Evolutionary conservation across 2,113 vertebrate species (phyloP), one percentile per base, ranked within the genome.

Genomic region (Trinectes maculatus): DNA sequence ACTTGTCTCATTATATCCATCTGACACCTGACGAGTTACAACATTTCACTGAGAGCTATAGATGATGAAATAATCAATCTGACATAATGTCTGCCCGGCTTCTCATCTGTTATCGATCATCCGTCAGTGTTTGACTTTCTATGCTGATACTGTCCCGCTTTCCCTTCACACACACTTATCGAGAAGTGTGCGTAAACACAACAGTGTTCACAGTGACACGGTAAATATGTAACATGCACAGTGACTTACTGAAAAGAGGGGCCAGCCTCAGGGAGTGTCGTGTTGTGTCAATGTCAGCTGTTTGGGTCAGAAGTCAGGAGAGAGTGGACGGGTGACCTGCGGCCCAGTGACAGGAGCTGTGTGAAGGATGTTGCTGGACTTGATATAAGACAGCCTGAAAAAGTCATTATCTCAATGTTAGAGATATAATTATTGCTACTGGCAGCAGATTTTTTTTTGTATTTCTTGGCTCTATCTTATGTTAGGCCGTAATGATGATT

Each of bases 241-340:
- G 22, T 26, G 46, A 34, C 70, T 72, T 37, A 85, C 77, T 22
- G 57, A 36, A 37, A n/a, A 11, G 57, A 66, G 37, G 36, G 29
- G 42, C 37, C 18, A 4, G 44, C 47, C 51, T 75, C 47, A 2
- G 44, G 29, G 66, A 18, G 49, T 42, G 42, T 8, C 11, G 57
- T 22, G 47, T 48, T 11, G 3, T 8, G 40, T 46, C 39, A 37
- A 7, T 61, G 42, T 28, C 54, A 63, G n/a, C 54, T 73, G 0
- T 42, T 40, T 18, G 47, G 87, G 83, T 87, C 33, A 59, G 93
- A 91, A 47, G 90, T 95, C 34, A 97, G 87, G 1, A 96, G 90
- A 0, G 83, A 89, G 61, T 94, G 91, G 12, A 94, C 93, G 3
- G 95, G 94, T 68, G 95, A 94, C 63, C 24, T 88, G 12, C 73